Conservation (phyloP, 1,140 invertebrate genomes). For the Tenebrio molitor region DNA sequence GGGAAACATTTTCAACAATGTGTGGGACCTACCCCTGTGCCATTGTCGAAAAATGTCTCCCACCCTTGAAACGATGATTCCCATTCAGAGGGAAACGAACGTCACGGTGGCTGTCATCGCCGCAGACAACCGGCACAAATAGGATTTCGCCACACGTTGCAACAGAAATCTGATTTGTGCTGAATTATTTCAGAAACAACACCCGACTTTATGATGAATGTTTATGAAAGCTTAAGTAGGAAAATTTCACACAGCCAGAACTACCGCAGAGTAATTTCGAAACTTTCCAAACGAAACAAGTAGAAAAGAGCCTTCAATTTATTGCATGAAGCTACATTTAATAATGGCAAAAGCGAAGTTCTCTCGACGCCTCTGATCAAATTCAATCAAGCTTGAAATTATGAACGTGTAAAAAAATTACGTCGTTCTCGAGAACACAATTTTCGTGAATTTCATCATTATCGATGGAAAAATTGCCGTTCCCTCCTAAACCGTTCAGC, state of each 20-base stretch:
- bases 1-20: too few relatives aligned
- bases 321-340: slow-evolving; percentile 7
- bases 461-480: not conserved
- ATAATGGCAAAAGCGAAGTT: not conserved
- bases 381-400: slow-evolving; percentile 24
- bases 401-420: not conserved
- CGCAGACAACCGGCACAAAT: slow-evolving; percentile 44
- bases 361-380: not conserved
- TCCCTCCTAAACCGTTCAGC: not conserved
- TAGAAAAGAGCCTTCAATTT: not conserved
- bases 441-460: not conserved
- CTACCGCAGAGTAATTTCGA: too few relatives aligned
- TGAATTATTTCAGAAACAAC: slow-evolving; percentile 43
- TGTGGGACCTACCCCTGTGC: not conserved
- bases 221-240: slow-evolving; percentile 23
- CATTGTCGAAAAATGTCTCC: not conserved
- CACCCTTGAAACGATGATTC: not conserved
- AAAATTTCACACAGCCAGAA: slow-evolving; percentile 10
- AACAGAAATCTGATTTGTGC: slow-evolving; percentile 43
- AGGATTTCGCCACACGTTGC: slow-evolving; percentile 41
- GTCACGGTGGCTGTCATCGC: slow-evolving; percentile 41
- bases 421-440: not conserved
- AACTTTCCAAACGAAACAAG: not conserved
- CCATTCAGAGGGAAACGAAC: slow-evolving; percentile 15
- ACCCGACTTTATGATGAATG: slow-evolving; percentile 41